Evolutionary conservation across 2,113 vertebrate species (phyloP).

Genomic region (Maccullochella peelii): DNA sequence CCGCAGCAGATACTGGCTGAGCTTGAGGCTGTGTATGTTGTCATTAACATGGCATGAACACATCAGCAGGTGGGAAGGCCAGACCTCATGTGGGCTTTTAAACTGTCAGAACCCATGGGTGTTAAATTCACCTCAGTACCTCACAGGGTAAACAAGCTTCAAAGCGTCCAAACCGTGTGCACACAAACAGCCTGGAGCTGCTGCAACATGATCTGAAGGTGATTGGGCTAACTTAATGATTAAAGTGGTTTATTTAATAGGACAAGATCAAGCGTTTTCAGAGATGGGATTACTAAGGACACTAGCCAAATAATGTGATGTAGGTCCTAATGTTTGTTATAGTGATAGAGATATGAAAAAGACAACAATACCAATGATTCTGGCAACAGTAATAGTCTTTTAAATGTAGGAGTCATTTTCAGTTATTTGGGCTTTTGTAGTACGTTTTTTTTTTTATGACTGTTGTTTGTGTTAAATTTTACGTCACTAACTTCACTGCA

Average conservation of each 20-base stretch:
- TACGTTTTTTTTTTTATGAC: neutral
- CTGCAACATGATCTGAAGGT: slow-evolving; percentile 25
- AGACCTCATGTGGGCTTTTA: slow-evolving; percentile 59
- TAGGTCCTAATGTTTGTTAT: neutral
- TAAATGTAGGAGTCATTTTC: neutral
- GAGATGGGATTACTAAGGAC: neutral
- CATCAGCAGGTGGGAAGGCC: slow-evolving; percentile 41
- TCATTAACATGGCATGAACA: slow-evolving; percentile 41
- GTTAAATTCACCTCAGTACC: slow-evolving; percentile 51
- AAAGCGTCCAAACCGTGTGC: slow-evolving; percentile 26
- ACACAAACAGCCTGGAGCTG: slow-evolving; percentile 47
- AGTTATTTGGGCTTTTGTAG: neutral
- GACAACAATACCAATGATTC: neutral
- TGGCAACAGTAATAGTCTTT: neutral
- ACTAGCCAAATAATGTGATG: neutral
- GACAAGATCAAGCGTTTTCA: neutral
- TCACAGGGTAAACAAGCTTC: slow-evolving; percentile 65
- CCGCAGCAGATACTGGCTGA: neutral
- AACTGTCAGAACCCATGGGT: slow-evolving; percentile 63
- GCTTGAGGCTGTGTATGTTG: neutral
- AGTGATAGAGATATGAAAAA: neutral
- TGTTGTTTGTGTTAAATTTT: neutral
- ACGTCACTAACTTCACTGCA: neutral
- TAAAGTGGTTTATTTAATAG: slow-evolving; percentile 14
- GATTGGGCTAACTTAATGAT: slow-evolving; percentile 3